phyloP scores from a whole-genome alignment of 2,888 invertebrate species.

The Amphipyra tragopoginis region DNA sequence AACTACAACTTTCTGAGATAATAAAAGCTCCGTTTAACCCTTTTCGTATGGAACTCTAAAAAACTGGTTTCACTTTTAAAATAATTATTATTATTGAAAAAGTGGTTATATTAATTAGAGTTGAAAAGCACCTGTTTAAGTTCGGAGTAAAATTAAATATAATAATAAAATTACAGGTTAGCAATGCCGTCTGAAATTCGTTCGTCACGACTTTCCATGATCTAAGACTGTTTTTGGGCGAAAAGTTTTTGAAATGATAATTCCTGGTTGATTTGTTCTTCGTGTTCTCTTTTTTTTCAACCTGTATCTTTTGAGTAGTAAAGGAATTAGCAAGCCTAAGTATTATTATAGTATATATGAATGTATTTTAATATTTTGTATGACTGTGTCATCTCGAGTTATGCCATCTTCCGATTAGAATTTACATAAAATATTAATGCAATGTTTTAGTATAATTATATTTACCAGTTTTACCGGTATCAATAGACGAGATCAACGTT shows the following conservation, averaged over 20 bases:
- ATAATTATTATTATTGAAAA: conserved; percentile 38
- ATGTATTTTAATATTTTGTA: neutral
- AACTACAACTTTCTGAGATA: neutral
- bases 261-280: conserved; percentile 27
- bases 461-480: too few species aligned
- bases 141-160: conserved; percentile 50
- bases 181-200: conserved; percentile 55
- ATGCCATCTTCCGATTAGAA: too few species aligned
- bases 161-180: conserved; percentile 66
- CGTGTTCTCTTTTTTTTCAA: neutral
- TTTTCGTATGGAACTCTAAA: neutral
- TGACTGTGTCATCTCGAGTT: too few species aligned
- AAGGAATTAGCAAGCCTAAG: neutral
- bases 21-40: neutral
- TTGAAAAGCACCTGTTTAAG: conserved; percentile 48
- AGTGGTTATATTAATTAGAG: conserved; percentile 43
- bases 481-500: too few species aligned
- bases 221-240: conserved; percentile 39
- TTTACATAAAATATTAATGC: too few species aligned
- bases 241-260: conserved; percentile 46
- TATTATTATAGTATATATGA: too few species aligned
- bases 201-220: conserved; percentile 69
- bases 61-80: conserved; percentile 32
- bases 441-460: too few species aligned
- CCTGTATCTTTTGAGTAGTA: neutral